Base-by-base conservation (phyloP, 1,140 invertebrate genomes). In the Pseudomyrmex sp. region DNA sequence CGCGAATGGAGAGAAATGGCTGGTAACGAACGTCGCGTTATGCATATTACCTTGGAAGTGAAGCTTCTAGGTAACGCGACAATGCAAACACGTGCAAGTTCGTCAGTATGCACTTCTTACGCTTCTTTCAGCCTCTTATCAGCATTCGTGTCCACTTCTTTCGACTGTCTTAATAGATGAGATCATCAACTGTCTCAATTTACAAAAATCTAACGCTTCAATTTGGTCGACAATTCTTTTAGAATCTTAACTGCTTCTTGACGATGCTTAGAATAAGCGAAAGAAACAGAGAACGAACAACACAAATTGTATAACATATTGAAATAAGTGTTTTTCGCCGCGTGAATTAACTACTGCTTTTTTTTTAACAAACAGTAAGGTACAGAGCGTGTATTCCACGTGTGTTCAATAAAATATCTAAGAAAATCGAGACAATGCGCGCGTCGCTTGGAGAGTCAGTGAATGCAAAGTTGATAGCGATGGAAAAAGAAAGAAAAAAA, bases 401-500 rank as follows among this genome's bases (percentile, higher is more conserved):
- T 35, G 35, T 35, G 35, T 35, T 35, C 0, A 35, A 35, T 7
- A 35, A 65, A 26, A 76, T 46, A 50, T 20, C 2, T n/a, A 15
- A 72, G 9, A 35, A 26, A 52, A 18, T 52, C 13, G 74, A 44
- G 61, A 77, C 62, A 10, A 26, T 15, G 52, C 18, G 52, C 52
- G n/a, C 8, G n/a, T 23, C 66, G 54, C 44, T 77, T 58, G 70
- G 66, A 46, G 46, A 13, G 79, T 84, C 35, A 74, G 75, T 18
- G 77, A 86, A 56, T 84, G 83, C 84, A 91, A 90, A 90, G 90
- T 86, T 86, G 77, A 83, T 35, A 83, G 75, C 68, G 59, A 62
- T 35, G 62, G 85, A 74, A 88, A 90, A 87, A 91, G 88, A 92
- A 92, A 93, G 90, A 74, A 86, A 74, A 88, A n/a, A 91, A 89